Conservation (phyloP, 2,797 vertebrate genomes). For the Ciconia nigra region DNA sequence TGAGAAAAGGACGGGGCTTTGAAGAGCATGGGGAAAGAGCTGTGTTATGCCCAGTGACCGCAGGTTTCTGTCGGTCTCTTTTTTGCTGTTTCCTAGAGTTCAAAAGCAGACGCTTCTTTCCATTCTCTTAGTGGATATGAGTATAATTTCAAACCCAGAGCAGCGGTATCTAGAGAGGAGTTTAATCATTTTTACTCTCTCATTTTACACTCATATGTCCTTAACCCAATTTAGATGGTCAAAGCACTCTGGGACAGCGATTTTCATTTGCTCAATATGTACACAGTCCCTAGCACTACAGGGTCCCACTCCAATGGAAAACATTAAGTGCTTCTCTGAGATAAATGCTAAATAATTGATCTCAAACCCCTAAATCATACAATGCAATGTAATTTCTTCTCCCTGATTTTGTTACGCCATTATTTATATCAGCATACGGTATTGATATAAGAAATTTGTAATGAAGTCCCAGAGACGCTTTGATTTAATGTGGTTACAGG, state of each 20-base stretch:
- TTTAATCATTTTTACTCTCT: neutral
- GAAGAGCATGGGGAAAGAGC: neutral
- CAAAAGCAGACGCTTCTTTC: neutral
- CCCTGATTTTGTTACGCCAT: neutral
- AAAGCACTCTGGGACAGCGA: neutral
- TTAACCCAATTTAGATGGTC: slow-evolving; percentile 5
- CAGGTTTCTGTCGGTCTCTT: neutral
- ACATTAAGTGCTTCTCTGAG: neutral
- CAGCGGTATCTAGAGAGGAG: neutral
- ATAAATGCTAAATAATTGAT: slow-evolving; percentile 48
- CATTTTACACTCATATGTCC: neutral
- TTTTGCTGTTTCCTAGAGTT: neutral
- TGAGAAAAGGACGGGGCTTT: neutral
- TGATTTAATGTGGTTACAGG: slow-evolving; percentile 34
- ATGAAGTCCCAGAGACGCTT: slow-evolving; percentile 4
- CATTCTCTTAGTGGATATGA: neutral
- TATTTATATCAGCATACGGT: slow-evolving; percentile 6
- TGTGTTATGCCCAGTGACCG: neutral
- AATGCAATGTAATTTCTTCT: neutral
- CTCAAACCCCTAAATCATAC: neutral
- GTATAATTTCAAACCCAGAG: neutral
- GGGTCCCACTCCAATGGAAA: neutral
- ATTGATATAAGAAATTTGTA: slow-evolving; percentile 34
- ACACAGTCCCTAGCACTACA: neutral
- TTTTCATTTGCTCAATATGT: neutral